Evolutionary conservation across 1,140 invertebrate species (phyloP).

Genomic region (Cepaea nemoralis): DNA sequence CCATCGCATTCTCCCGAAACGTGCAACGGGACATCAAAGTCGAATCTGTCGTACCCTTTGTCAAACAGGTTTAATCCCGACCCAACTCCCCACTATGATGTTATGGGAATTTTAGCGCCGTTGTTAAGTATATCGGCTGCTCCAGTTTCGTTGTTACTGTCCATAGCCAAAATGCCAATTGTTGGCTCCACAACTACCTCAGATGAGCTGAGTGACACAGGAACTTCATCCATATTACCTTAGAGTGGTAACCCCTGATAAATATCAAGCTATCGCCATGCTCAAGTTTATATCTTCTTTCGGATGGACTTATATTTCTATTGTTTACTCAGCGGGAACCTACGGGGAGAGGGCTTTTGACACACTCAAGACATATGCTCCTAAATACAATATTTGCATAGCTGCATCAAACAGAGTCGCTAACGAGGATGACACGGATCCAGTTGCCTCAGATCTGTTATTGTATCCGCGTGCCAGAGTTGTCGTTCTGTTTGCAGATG

Average conservation of each 20-base stretch:
- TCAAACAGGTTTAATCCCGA: not conserved
- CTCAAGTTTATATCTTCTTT: conserved; percentile 77
- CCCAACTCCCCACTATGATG: not conserved
- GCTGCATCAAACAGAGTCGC: not conserved
- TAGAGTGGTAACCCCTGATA: conserved; percentile 51
- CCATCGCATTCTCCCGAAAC: not conserved
- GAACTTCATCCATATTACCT: conserved; percentile 51
- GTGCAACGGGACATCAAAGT: not conserved
- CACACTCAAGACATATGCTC: not conserved
- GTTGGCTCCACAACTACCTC: conserved; percentile 47
- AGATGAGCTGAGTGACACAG: conserved; percentile 48
- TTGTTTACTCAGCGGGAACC: conserved; percentile 79
- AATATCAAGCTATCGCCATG: conserved; percentile 78
- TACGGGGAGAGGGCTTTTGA: conserved; percentile 76
- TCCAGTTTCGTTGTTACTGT: conserved; percentile 76
- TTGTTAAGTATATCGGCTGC: conserved; percentile 1
- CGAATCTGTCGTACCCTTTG: not conserved
- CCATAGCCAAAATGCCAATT: conserved; percentile 80
- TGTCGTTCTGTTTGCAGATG: conserved; percentile 10
- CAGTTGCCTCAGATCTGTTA: not conserved
- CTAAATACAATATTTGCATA: conserved; percentile 18
- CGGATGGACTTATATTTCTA: conserved; percentile 81
- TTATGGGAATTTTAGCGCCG: conserved; percentile 2
- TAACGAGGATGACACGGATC: not conserved
- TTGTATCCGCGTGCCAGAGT: not conserved